Evolutionary conservation across 2,888 invertebrate genomes (phyloP).

Genomic region (Drosophila suboccidentalis): DNA sequence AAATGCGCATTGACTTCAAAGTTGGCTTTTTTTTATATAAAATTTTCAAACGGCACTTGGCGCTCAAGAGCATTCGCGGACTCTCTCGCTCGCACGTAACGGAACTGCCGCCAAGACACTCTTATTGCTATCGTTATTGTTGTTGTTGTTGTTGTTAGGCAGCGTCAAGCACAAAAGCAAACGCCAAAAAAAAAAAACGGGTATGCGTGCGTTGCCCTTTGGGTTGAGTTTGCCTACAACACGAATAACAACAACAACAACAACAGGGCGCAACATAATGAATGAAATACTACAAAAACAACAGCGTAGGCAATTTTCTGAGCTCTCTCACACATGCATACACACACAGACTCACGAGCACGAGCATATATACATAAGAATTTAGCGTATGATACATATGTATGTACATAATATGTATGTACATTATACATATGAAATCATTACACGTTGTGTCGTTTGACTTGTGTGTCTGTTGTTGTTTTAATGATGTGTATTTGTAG

Average conservation of each 20-base stretch:
- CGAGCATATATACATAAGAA: constrained; percentile 20
- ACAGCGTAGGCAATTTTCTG: constrained; percentile 40
- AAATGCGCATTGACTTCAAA: constrained; percentile 75
- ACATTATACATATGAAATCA: constrained; percentile 9
- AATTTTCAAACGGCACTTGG: constrained; percentile 74
- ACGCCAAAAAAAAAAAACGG: constrained; percentile 61
- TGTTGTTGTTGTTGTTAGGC: constrained; percentile 44
- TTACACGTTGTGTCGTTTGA: constrained; percentile 35
- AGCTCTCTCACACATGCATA: constrained; percentile 24
- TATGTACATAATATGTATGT: neutral
- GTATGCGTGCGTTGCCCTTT: constrained; percentile 79
- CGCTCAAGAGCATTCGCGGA: constrained; percentile 38
- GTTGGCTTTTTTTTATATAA: constrained; percentile 53
- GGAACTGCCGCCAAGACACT: constrained; percentile 58
- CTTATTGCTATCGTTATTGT: constrained; percentile 36
- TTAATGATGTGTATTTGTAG: constrained; percentile 9
- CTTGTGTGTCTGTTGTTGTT: constrained; percentile 44
- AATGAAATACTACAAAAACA: constrained; percentile 59
- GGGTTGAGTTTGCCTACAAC: constrained; percentile 42
- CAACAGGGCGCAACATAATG: constrained; percentile 45
- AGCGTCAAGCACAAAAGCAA: constrained; percentile 48
- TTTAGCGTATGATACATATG: constrained; percentile 7
- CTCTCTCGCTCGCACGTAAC: constrained; percentile 61
- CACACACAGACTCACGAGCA: neutral
- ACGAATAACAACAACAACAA: constrained; percentile 20